Evolutionary conservation across 2,113 vertebrate genomes (phyloP), one percentile per base, ranked within the genome.

Genomic region (Pleuronectes platessa): DNA sequence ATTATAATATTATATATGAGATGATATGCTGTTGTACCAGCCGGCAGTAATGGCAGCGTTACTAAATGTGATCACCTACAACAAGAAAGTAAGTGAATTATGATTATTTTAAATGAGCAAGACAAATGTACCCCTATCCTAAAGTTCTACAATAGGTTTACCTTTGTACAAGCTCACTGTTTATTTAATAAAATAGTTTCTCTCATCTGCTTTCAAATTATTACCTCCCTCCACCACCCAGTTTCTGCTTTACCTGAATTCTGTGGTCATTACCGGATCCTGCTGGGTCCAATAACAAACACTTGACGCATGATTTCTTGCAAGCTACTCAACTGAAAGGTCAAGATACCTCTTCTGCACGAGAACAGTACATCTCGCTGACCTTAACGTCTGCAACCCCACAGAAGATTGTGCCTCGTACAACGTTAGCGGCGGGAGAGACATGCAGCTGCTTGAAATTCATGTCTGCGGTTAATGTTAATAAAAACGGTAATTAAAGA

Each of bases 311-410:
- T 87, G 86, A 83, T 89, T 90, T 89, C 78, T 61, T 76, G 68
- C 69, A 78, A 75, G 74, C 85, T 78, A 58, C 62, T 82, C 62
- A 21, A 26, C 86, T 42, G 70, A 92, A 93, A 93, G 88, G 92
- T 92, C 86, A 92, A 82, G 73, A 70, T 84, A 14, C 66, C 68
- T 74, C 75, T 80, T 42, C 72, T 75, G 78, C 64, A 69, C 45
- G 31, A 55, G 49, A 83, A 72, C 79, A 61, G 54, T 61, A 71
- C 61, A 84, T 72, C 65, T 69, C 68, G 26, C 18, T 78, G 78
- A 88, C 84, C 79, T 85, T 85, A 81, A 85, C 71, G 51, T 84
- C 75, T 66, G 64, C 79, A 79, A 61, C 51, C 45, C 13, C 5
- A 18, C 45, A 71, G 70, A 87, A 68, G 76, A 81, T 40, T 69